Conservation (phyloP, 2,113 vertebrate species). For the Heptranchias perlo region DNA sequence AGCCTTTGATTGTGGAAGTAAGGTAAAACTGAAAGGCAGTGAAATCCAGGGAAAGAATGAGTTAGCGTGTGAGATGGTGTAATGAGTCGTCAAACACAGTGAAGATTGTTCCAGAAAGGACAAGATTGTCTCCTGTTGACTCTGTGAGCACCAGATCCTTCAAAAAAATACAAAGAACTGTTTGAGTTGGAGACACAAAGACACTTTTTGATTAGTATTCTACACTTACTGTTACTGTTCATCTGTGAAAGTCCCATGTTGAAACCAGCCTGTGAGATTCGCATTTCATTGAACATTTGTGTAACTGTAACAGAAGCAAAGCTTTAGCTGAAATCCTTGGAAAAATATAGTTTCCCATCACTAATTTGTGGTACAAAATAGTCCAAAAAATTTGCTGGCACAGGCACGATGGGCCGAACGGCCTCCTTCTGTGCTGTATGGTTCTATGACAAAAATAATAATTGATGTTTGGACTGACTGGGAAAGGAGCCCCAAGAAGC, state of each 20-base stretch:
- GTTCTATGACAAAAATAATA: not conserved
- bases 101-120: not conserved
- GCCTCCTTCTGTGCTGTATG: not conserved
- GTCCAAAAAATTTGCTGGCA: not conserved
- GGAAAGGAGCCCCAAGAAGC: not conserved
- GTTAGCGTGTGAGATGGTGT: not conserved
- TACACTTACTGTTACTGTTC: not conserved
- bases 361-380: not conserved
- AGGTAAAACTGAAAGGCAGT: not conserved
- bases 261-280: not conserved
- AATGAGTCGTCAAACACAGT: not conserved
- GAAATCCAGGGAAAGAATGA: not conserved
- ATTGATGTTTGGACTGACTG: not conserved
- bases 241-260: not conserved
- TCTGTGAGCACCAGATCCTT: not conserved
- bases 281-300: not conserved
- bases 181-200: not conserved
- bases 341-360: not conserved
- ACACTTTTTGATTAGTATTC: not conserved
- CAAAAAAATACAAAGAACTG: not conserved
- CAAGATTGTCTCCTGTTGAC: not conserved
- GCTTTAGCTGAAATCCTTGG: not conserved
- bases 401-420: not conserved
- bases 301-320: slow-evolving; percentile 9
- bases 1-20: not conserved